Base-by-base conservation (phyloP, 2,113 vertebrate genomes). In the Catagonus wagneri region DNA sequence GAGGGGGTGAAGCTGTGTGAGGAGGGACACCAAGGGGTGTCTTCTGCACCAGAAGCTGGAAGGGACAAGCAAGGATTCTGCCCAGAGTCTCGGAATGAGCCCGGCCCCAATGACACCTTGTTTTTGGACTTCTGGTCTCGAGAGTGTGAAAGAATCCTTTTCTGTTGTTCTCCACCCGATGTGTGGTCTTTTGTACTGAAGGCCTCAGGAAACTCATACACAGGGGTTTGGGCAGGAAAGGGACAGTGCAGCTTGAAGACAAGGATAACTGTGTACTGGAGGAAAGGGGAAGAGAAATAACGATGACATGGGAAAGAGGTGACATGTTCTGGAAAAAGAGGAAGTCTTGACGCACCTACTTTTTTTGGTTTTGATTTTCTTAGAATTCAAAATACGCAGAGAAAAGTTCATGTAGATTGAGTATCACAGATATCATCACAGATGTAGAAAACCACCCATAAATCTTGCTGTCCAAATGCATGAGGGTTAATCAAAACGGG, bases 241-340 rank as follows among this genome's bases (percentile, higher is more conserved):
- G 66, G 20, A 50, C 34, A 36, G 44, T 4, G 5, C 11, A 10
- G 7, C 20, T 68, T 15, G 44, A 14, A 69, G 88, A 7, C 34
- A 54, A 80, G 29, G 34, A 32, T 36, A n/a, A 7, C 32, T 9
- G 3, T 1, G 22, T 1, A 6, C 54, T 23, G 1, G 34, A 39
- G 44, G 66, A 94, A 98, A 97, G 90, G 75, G 89, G 97, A 97
- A 98, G 95, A 97, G 89, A 92, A 85, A 84, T 22, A 65, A 0
- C 22, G 23, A 3, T 61, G 88, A 90, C 84, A 66, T 58, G 23
- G 76, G 76, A 93, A 84, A 44, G 34, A 60, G 75, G 22, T 79
- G 93, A 74, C 12, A 2, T 44, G 80, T 54, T 76, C 74, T 68
- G 44, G 84, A 76, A 80, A 94, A 97, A 76, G 93, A 84, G 87